Evolutionary conservation across 2,797 vertebrate genomes (phyloP).

Genomic region (Phalanger gymnotis): DNA sequence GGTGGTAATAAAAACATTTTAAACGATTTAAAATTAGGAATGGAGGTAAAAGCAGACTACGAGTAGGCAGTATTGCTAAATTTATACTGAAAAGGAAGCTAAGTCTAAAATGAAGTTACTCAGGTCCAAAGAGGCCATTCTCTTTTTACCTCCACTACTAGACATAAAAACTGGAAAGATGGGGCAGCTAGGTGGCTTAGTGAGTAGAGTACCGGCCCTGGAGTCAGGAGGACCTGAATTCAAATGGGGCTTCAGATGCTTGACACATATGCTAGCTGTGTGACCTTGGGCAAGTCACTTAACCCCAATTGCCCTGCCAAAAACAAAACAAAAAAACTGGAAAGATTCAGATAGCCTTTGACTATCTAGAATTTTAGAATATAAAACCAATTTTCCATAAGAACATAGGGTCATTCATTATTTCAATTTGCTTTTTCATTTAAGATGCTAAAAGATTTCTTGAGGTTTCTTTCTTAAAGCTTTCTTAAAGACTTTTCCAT

Average conservation of each 20-base stretch:
- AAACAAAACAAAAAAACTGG: too few species aligned
- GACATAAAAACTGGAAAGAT: neutral
- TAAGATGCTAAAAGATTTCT: neutral
- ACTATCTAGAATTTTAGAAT: neutral
- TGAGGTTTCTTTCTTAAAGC: neutral
- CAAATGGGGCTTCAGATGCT: too few species aligned
- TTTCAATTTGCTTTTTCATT: neutral
- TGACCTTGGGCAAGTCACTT: too few species aligned
- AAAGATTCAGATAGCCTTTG: neutral
- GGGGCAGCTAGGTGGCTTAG: too few species aligned
- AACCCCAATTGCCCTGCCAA: too few species aligned
- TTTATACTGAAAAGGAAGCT: neutral
- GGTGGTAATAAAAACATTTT: neutral
- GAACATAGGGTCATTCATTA: neutral
- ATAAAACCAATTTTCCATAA: neutral
- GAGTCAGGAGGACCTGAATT: too few species aligned
- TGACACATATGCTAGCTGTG: too few species aligned
- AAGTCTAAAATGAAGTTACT: neutral
- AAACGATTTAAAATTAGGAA: neutral
- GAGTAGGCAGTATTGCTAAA: neutral
- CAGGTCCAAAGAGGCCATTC: neutral
- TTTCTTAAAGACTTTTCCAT: neutral
- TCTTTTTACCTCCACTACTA: neutral
- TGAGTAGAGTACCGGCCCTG: too few species aligned
- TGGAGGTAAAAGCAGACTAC: neutral